Evolutionary conservation across 2,888 invertebrate species (phyloP), one percentile per base, ranked within the genome.

Genomic region (Drosophila melanocephala): DNA sequence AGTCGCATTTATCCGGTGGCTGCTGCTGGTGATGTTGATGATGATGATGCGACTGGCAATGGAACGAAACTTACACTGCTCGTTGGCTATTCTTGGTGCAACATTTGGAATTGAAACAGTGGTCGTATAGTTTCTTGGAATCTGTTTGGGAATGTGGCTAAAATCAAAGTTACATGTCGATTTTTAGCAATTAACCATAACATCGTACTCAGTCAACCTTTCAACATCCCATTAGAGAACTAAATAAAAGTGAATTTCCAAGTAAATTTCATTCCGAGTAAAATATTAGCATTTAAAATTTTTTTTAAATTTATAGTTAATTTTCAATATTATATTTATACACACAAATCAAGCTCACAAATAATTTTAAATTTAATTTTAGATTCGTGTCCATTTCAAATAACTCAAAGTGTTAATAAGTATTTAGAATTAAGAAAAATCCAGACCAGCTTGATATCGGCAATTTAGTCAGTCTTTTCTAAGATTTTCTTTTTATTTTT

Each of bases 41-140:
- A 26, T 28, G 37, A 28, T 16, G 47, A 69, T 56, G 60, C 32
- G 37, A 74, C 33, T 47, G 76, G 22, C 59, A 81, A 28, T 51
- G 60, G 50, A 60, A 60, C 58, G 35, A 42, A 33, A 9, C 39
- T 3, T 30, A 14, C 35, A 22, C 35, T 28, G 55, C 33, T 44
- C 37, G 19, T 22, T 42, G 50, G 33, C 16, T 47, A 12, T 28
- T 28, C 5, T n/a, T 26, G n/a, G 2, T 55, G 10, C 47, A 71
- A 79, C 64, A 61, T 9, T 7, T 70, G 79, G 77, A 68, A 77
- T 53, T 33, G 74, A 37, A 65, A 77, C 73, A 64, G 22, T 47
- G 35, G 32, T 28, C 53, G 35, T 30, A 53, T 16, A 39, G 37
- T 22, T 47, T 53, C 58, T 61, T 32, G 28, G 33, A 50, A 59